These are phyloP conservation scores for Knipowitschia caucasica DNA, from an alignment of 2,797 vertebrate genomes.

Conservation along the genomic window DNA sequence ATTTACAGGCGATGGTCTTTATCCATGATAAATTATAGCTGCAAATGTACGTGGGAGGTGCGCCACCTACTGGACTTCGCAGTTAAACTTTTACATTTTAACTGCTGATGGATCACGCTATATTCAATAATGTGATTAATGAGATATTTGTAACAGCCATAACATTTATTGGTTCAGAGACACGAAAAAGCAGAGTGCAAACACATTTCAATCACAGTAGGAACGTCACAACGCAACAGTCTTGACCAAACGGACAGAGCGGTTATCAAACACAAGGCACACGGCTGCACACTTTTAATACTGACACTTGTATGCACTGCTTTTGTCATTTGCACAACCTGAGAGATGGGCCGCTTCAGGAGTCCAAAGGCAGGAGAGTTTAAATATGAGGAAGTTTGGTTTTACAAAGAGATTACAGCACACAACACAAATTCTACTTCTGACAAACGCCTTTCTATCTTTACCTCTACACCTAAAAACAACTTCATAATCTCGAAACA, in stretches of 20 bases:
- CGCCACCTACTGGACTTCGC: constrained; percentile 72
- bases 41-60: constrained; percentile 58
- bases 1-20: too few relatives aligned
- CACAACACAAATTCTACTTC: background rate
- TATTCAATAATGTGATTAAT: background rate
- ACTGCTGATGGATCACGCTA: too few relatives aligned
- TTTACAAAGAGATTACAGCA: background rate
- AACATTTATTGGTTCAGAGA: constrained; percentile 56
- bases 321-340: background rate
- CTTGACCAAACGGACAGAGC: background rate
- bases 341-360: background rate
- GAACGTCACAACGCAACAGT: background rate
- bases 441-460: too few relatives aligned
- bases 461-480: background rate
- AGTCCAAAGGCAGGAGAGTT: background rate
- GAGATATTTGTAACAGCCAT: constrained; percentile 7
- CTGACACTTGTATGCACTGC: background rate
- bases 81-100: too few relatives aligned
- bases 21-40: too few relatives aligned
- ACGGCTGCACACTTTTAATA: background rate
- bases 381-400: background rate
- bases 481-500: background rate
- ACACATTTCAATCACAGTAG: constrained; percentile 17
- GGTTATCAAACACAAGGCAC: background rate
- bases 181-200: constrained; percentile 24